Percentiles rank a stretch among this genome's conserved stretches.
phyloP scores from a whole-genome alignment of 2,888 invertebrate genomes.

The Pyrrhosoma nymphula region DNA sequence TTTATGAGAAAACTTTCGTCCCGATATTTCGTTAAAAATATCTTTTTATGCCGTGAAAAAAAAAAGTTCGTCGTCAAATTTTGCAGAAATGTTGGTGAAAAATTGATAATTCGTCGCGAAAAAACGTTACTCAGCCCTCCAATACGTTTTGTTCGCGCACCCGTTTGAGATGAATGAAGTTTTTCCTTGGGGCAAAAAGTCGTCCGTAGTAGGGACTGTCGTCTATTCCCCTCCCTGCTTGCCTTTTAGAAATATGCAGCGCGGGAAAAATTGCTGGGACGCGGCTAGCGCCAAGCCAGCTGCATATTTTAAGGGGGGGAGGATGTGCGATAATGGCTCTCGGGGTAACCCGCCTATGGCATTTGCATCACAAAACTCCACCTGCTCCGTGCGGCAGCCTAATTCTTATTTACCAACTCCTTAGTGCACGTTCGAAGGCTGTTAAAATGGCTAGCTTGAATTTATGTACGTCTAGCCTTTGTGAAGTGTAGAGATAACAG shows the following conservation, averaged over 20 bases:
- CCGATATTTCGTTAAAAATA: no score
- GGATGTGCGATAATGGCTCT: background rate
- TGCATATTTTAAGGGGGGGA: background rate
- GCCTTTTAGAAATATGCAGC: background rate
- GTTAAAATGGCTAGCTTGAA: no score
- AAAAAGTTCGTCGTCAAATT: no score
- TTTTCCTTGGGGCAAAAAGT: background rate
- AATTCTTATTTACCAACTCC: background rate
- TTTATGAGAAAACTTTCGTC: no score
- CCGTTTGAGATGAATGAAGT: background rate
- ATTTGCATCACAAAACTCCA: conserved; percentile 6
- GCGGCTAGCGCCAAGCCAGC: background rate
- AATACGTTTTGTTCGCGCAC: background rate
- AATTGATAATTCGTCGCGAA: no score
- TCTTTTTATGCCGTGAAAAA: no score
- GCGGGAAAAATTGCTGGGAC: background rate
- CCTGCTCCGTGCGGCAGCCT: conserved; percentile 5
- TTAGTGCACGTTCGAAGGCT: background rate
- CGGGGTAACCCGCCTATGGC: background rate
- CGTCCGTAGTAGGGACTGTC: no score
- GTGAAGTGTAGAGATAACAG: background rate
- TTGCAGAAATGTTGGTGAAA: no score
- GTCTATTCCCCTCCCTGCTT: no score
- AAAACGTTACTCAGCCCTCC: no score
- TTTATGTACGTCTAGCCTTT: no score